Base-by-base conservation (phyloP, 2,113 vertebrate species). In the Sander lucioperca region DNA sequence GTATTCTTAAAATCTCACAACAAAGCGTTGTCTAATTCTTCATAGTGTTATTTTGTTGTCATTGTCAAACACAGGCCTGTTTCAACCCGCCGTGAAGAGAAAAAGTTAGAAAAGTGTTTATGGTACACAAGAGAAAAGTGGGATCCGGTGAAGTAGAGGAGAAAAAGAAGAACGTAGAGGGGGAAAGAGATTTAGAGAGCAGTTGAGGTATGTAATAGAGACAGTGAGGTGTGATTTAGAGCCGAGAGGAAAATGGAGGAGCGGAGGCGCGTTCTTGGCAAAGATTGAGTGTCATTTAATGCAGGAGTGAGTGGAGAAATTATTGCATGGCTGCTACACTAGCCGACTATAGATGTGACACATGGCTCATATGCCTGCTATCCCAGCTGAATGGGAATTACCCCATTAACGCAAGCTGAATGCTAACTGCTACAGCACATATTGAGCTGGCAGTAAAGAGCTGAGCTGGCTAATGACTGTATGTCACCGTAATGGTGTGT, bases 221-320 rank as follows among this genome's bases (percentile, higher is more conserved):
- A 92, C 84, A 87, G 80, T 63, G 69, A 85, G 90, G 59, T 85
- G 80, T 91, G 90, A 92, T 91, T 91, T 89, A 91, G 75, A 50
- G 71, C 74, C 1, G 6, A 25, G 79, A 47, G 72, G 76, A 48
- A 80, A 80, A 78, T 73, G 75, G 84, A 81, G 77, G 86, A 83
- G 83, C 50, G 59, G 81, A 68, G 77, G 75, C 25, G 61, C 66
- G 64, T 76, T 86, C 88, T 80, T 84, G 77, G 86, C 86, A 83
- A 84, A 92, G 91, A 93, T 83, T 73, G 86, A 93, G 84, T 90
- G 89, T 74, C 83, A 81, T 92, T 92, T 92, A 88, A 93, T 90
- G 81, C 51, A 10, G 83, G 71, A 88, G 80, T 82, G 86, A 90
- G 88, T 76, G 83, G 83, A 90, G 81, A 61, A 93, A 87, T 91